Percentiles rank a stretch among this genome's conserved stretches.
Evolutionary conservation across 30 jellyfish, hydroid and myxozoan species (phyloP).

Genomic region (Calvadosia cruxmelitensis): DNA sequence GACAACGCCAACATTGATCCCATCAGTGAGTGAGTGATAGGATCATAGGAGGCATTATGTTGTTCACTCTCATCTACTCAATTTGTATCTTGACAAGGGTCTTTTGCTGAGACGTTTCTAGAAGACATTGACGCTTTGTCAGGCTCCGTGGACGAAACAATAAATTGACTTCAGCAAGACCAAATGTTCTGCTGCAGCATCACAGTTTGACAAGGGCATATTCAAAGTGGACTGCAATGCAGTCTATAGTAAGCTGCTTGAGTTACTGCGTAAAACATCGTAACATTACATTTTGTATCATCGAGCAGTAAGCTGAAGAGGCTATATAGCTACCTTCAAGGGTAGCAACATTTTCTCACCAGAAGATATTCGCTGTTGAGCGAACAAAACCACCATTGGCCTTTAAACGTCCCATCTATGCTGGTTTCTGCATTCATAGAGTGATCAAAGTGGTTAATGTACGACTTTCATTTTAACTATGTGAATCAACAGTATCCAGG

Average conservation of each 20-base stretch:
- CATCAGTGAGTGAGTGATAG: too few relatives aligned
- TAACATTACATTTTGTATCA: too few relatives aligned
- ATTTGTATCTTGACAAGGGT: conserved; percentile 22
- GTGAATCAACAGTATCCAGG: conserved; percentile 24
- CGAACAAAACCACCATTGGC: conserved; percentile 11
- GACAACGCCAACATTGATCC: too few relatives aligned
- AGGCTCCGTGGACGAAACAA: conserved; percentile 22
- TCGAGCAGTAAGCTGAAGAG: background rate
- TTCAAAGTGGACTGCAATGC: conserved; percentile 27
- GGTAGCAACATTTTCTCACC: conserved; percentile 19
- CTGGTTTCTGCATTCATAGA: conserved; percentile 43
- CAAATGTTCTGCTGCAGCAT: conserved; percentile 7
- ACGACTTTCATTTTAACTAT: conserved; percentile 54
- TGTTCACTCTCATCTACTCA: conserved; percentile 25
- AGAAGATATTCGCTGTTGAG: conserved; percentile 27
- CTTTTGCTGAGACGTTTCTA: conserved; percentile 13
- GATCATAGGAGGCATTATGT: conserved; percentile 24
- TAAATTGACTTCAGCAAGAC: conserved; percentile 40
- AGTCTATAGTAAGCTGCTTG: conserved; percentile 49
- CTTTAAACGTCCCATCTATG: conserved; percentile 35
- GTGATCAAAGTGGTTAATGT: conserved; percentile 30
- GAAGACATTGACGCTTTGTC: conserved; percentile 27
- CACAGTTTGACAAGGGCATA: conserved; percentile 40
- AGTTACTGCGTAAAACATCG: conserved; percentile 27
- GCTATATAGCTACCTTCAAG: conserved; percentile 19